Evolutionary conservation across 1,140 invertebrate species (phyloP).

Genomic region (Pinna nobilis): DNA sequence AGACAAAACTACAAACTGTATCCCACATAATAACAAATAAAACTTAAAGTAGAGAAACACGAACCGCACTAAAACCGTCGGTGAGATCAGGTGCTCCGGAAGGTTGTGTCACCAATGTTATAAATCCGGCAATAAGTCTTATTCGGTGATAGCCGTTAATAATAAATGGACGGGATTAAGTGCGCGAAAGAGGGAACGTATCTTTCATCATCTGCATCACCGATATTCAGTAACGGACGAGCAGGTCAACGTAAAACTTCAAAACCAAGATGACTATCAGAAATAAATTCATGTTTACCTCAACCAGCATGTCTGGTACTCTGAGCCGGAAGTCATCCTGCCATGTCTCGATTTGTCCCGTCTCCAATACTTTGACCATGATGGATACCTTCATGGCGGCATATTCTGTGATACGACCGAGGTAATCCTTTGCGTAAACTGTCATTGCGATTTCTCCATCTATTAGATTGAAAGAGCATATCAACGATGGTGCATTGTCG

Average conservation of each 20-base stretch:
- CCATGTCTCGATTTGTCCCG: slow-evolving; percentile 29
- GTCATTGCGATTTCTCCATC: slow-evolving; percentile 40
- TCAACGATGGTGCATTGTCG: background rate
- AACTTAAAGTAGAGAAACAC: too few species aligned
- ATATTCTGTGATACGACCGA: slow-evolving; percentile 32
- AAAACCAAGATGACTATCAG: background rate
- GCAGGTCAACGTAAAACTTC: background rate
- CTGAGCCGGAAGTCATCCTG: slow-evolving; percentile 41
- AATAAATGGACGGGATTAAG: too few species aligned
- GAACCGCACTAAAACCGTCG: too few species aligned
- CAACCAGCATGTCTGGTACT: slow-evolving; percentile 32
- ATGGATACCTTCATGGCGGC: slow-evolving; percentile 35
- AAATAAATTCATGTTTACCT: slow-evolving; percentile 12
- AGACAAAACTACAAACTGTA: too few species aligned
- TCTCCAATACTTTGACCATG: slow-evolving; percentile 29
- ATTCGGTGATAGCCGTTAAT: too few species aligned
- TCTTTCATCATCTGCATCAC: background rate
- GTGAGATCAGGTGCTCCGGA: too few species aligned
- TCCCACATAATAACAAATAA: too few species aligned
- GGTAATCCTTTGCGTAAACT: slow-evolving; percentile 22
- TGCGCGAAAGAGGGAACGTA: too few species aligned
- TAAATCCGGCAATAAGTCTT: too few species aligned
- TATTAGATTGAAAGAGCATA: slow-evolving; percentile 10
- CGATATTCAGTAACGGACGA: background rate
- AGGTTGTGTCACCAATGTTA: too few species aligned